phyloP scores from a whole-genome alignment of 2,113 vertebrate species.

The Macaca mulatta region DNA sequence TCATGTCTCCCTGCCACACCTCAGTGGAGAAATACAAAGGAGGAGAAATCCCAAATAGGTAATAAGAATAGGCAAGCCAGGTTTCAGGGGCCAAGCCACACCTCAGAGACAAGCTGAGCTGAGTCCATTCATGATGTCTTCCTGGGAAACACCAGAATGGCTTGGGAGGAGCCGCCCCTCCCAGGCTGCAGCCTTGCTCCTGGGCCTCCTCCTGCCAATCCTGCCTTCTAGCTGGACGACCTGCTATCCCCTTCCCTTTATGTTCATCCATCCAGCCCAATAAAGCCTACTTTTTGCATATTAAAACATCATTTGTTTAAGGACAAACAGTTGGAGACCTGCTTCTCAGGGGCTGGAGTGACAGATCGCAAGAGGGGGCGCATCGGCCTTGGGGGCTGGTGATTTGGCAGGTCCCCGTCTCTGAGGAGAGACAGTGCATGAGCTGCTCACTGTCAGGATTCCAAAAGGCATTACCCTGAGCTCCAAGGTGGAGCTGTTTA shows the following conservation, averaged over 20 bases:
- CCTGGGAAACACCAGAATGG: not conserved
- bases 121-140: not conserved
- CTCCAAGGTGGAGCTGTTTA: constrained; percentile 91
- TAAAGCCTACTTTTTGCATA: constrained; percentile 82
- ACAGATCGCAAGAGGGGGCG: constrained; percentile 78
- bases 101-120: not conserved
- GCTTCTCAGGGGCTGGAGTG: constrained; percentile 75
- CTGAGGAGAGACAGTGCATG: constrained; percentile 80
- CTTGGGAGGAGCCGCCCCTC: not conserved
- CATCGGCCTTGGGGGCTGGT: constrained; percentile 77
- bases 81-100: not conserved
- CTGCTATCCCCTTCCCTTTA: constrained; percentile 51
- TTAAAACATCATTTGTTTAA: constrained; percentile 87
- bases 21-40: constrained; percentile 49
- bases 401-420: constrained; percentile 87
- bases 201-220: not conserved
- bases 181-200: not conserved
- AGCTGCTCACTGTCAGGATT: constrained; percentile 86
- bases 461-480: constrained; percentile 88
- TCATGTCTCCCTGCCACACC: not conserved
- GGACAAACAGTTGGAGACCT: constrained; percentile 83
- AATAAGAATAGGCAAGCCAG: not conserved
- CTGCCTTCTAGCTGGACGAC: not conserved
- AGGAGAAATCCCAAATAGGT: not conserved
- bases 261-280: constrained; percentile 58